Base-by-base conservation (phyloP, 2,797 vertebrate species). In the Megaceryle alcyon region DNA sequence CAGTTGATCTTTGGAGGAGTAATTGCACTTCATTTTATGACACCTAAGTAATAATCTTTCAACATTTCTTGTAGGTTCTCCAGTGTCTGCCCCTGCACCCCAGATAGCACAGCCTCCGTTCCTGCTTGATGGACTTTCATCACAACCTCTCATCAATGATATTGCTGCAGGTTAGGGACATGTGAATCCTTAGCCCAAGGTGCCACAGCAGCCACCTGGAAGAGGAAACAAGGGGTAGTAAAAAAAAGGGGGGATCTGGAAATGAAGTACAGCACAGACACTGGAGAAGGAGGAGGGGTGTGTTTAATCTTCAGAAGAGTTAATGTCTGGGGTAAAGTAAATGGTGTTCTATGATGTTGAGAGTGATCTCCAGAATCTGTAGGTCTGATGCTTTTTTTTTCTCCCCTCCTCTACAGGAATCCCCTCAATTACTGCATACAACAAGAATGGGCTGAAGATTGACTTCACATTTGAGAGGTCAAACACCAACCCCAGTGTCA, bases 361-460 rank as follows among this genome's bases (percentile, higher is more conserved):
- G 37, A 82, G 48, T 61, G 7, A 57, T 71, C 22, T 82, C 49
- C 35, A 56, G 51, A 16, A 83, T 69, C 39, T 88, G 12, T 87
- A 86, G 49, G 19, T 63, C 31, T 86, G 28, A 86, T 78, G 39
- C 80, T 94, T 44, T 94, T 37, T 61, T 23, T 28, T 20, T 7
- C 13, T 12, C 12, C 12, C 23, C 16, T 18, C 17, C 10, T 17
- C 72, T 82, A 2, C 86, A 99, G 99, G 98, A 96, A 99, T 99
- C 96, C 99, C 99, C 81, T 98, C 99, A 21, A 99, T 99, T 98
- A 99, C 98, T 16, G 99, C 99, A 1, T 99, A 99, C 98, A 99
- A 98, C 98, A 99, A 99, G 98, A 99, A 99, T n/a, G 99, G 99
- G 53, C 98, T 99, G 97, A 99, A 99, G 98, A 99, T 99, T 96